Conservation (phyloP, 2,797 vertebrate genomes). For the Cuniculus paca region DNA sequence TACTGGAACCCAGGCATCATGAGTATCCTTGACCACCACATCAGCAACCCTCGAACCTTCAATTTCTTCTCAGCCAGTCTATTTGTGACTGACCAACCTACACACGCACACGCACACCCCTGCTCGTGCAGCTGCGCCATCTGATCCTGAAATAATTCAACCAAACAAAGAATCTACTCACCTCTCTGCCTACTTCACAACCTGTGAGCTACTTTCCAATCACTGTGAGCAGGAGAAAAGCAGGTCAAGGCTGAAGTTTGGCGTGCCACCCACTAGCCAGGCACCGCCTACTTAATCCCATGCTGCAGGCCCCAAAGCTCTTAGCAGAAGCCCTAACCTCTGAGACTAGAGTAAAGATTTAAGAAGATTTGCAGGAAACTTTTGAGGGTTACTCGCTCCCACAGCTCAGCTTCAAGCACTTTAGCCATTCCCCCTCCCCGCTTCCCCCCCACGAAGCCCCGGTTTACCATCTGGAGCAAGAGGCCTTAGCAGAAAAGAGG, state of each 20-base stretch:
- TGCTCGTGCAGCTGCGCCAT: neutral
- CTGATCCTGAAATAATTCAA: neutral
- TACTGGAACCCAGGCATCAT: neutral
- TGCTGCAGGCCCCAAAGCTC: neutral
- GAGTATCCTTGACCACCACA: neutral
- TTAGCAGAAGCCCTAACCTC: neutral
- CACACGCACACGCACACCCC: neutral
- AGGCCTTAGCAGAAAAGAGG: neutral
- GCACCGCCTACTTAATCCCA: neutral
- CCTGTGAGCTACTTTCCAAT: neutral
- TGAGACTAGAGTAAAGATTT: neutral
- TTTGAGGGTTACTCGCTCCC: neutral
- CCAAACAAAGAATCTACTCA: neutral
- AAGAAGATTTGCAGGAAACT: neutral
- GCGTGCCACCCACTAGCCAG: neutral
- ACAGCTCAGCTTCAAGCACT: neutral
- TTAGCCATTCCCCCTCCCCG: neutral
- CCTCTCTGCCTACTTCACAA: constrained; percentile 8
- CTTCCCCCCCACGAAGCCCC: neutral
- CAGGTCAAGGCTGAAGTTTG: neutral
- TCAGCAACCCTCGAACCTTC: neutral
- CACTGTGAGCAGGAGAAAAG: neutral
- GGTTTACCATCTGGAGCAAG: neutral
- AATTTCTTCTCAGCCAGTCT: neutral
- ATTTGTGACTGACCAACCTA: neutral